phyloP scores from a whole-genome alignment of 2,797 vertebrate species.

The Tapera naevia region DNA sequence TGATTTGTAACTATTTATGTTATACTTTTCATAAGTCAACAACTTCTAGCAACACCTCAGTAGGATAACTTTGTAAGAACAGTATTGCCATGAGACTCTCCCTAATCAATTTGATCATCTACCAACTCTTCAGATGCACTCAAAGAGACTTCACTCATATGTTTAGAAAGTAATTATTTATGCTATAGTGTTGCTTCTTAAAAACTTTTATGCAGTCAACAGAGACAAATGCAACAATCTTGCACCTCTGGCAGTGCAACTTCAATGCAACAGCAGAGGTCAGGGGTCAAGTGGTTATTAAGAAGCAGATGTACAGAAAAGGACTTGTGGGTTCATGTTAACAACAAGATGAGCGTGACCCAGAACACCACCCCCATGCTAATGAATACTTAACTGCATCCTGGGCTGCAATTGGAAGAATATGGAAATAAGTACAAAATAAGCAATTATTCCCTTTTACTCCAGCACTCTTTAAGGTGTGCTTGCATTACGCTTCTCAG shows the following conservation, averaged over 20 bases:
- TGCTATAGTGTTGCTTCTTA: not conserved
- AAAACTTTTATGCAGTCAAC: not conserved
- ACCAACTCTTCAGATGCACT: not conserved
- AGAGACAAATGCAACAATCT: not conserved
- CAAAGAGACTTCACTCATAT: not conserved
- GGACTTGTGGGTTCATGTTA: not conserved
- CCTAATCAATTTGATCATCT: not conserved
- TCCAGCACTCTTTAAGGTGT: not conserved
- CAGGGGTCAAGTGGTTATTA: not conserved
- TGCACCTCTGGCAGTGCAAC: not conserved
- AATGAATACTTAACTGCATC: not conserved
- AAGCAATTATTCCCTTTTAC: not conserved
- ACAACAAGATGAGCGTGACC: not conserved
- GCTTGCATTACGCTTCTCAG: not conserved
- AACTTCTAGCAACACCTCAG: not conserved
- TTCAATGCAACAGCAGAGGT: not conserved
- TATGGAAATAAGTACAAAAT: not conserved
- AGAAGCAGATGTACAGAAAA: not conserved
- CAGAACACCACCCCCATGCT: not conserved
- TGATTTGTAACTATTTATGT: accelerated
- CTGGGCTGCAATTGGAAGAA: not conserved
- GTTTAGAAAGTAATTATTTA: not conserved
- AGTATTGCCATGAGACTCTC: not conserved
- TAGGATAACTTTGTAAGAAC: not conserved
- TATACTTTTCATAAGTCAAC: not conserved